Percentiles rank a stretch among this genome's conserved stretches.
These are phyloP conservation scores for Microtus richardsoni DNA, from an alignment of 2,113 vertebrate species.

Conservation along the genomic window DNA sequence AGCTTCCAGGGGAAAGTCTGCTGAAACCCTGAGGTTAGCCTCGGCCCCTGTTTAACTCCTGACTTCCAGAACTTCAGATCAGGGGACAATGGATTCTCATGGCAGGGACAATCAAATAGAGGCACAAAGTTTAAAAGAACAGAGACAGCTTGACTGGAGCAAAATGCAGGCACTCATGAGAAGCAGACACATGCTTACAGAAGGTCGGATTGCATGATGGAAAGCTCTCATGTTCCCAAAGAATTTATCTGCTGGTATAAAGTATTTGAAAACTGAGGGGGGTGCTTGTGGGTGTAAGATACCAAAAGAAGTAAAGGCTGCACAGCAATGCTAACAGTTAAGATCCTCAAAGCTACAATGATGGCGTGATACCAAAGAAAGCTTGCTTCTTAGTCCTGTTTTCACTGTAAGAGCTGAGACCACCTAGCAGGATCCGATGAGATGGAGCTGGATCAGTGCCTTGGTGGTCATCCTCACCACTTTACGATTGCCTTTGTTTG, in stretches of 20 bases:
- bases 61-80: neutral
- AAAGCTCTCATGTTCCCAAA: neutral
- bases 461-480: neutral
- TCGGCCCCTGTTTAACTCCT: neutral
- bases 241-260: neutral
- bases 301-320: neutral
- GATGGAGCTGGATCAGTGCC: no score
- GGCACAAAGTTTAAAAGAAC: neutral
- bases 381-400: neutral
- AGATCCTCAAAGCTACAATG: neutral
- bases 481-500: neutral
- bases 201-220: neutral
- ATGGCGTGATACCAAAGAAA: neutral
- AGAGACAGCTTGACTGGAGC: neutral
- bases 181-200: neutral
- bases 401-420: neutral
- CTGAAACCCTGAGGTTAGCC: neutral
- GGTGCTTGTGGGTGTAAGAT: neutral
- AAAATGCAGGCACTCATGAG: neutral
- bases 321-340: neutral
- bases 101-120: neutral
- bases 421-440: neutral
- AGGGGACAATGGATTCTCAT: no score
- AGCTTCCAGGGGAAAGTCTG: neutral
- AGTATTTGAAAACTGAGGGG: neutral